A percentile compares a stretch with the other conserved stretches of the same genome.
phyloP scores from a whole-genome alignment of 2,888 invertebrate genomes.

The Stenoptilia bipunctidactyla region DNA sequence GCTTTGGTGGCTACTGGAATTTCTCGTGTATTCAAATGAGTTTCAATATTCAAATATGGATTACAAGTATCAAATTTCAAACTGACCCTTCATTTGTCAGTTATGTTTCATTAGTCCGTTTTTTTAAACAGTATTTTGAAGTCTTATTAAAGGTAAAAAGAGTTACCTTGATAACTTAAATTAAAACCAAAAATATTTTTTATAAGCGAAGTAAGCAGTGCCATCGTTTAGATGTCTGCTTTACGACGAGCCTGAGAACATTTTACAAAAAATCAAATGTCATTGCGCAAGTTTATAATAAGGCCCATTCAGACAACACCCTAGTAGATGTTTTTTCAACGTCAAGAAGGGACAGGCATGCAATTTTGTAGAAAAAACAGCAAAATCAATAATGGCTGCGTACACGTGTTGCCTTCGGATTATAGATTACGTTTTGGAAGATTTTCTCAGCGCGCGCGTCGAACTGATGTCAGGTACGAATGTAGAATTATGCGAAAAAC shows the following conservation, averaged over 20 bases:
- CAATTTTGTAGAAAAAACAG: constrained; percentile 67
- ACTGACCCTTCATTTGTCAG: constrained; percentile 1
- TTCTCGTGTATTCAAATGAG: constrained; percentile 10
- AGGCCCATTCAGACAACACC: constrained; percentile 58
- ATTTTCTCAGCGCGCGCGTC: constrained; percentile 59
- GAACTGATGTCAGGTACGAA: constrained; percentile 51
- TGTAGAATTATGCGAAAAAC: constrained; percentile 20
- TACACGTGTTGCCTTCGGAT: constrained; percentile 68
- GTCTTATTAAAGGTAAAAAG: too few species aligned
- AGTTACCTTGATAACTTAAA: constrained; percentile 33
- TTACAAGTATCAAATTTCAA: constrained; percentile 1
- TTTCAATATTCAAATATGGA: constrained; percentile 9
- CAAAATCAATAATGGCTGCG: constrained; percentile 66
- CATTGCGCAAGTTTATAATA: constrained; percentile 67
- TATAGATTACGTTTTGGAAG: constrained; percentile 63
- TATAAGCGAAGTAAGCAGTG: too few species aligned
- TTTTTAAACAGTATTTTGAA: too few species aligned
- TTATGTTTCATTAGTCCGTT: too few species aligned
- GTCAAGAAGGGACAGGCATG: constrained; percentile 52
- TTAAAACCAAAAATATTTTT: too few species aligned
- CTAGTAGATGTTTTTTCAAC: constrained; percentile 54
- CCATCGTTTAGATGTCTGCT: too few species aligned
- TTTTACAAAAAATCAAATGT: constrained; percentile 52
- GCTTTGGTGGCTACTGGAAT: constrained; percentile 40
- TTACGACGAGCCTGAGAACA: constrained; percentile 35